A percentile compares a stretch with the other conserved stretches of the same genome.
Evolutionary conservation across 2,113 vertebrate genomes (phyloP).

Genomic region (Cygnus buccinator): DNA sequence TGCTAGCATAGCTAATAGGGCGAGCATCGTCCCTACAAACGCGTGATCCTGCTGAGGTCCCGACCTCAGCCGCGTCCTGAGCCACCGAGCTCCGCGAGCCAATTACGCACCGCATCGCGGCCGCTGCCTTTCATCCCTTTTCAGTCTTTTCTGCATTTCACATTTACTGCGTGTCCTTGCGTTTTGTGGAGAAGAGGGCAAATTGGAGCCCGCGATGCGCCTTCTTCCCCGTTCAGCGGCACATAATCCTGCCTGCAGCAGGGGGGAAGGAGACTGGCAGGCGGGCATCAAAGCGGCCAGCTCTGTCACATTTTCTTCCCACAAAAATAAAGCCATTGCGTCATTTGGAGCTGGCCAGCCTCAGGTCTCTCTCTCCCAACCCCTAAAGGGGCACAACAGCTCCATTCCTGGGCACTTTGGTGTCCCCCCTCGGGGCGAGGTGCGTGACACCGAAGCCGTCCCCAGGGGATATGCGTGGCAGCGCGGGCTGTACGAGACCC

Average conservation of each 20-base stretch:
- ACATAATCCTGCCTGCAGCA: constrained; percentile 47
- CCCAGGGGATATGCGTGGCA: background rate
- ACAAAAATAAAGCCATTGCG: background rate
- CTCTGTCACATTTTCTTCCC: constrained; percentile 46
- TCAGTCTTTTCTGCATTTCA: constrained; percentile 23
- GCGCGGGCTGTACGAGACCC: background rate
- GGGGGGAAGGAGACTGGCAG: constrained; percentile 44
- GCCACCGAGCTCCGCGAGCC: background rate
- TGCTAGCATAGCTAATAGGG: background rate
- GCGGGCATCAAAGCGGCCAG: constrained; percentile 38
- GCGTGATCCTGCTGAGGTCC: constrained; percentile 27
- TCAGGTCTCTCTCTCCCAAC: background rate
- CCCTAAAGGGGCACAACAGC: background rate
- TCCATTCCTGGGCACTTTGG: background rate
- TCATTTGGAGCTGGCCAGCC: constrained; percentile 6
- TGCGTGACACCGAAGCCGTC: background rate
- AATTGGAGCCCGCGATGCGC: constrained; percentile 49
- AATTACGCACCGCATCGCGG: background rate
- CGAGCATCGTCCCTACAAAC: background rate
- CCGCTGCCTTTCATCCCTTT: constrained; percentile 48
- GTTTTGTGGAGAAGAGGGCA: constrained; percentile 60
- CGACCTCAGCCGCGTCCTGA: constrained; percentile 28
- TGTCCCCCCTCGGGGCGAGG: background rate
- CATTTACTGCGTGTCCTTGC: constrained; percentile 57
- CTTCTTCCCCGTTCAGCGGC: constrained; percentile 42